Conservation (phyloP, 2,888 invertebrate species). For the Tipula lateralis region DNA sequence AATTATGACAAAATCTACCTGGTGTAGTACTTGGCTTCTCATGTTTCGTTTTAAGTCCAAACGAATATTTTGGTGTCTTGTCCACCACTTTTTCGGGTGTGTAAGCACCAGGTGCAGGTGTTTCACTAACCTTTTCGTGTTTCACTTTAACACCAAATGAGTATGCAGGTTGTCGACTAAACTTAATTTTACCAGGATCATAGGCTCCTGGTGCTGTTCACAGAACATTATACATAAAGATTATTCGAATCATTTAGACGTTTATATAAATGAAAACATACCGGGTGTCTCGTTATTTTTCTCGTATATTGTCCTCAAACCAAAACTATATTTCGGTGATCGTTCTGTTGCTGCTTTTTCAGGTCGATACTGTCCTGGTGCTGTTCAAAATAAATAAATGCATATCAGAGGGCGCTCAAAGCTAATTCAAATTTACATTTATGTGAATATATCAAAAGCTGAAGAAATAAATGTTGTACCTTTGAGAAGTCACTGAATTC, state of each 20-base stretch:
- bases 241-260: neutral
- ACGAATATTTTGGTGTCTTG: conserved; percentile 58
- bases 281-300: conserved; percentile 57
- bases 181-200: conserved; percentile 52
- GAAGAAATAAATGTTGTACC: neutral
- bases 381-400: conserved; percentile 38
- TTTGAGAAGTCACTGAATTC: neutral
- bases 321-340: conserved; percentile 60
- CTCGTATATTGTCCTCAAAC: conserved; percentile 53
- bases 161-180: conserved; percentile 48
- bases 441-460: neutral
- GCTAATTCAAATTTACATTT: neutral
- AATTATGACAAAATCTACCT: conserved; percentile 42
- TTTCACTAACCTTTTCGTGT: conserved; percentile 55
- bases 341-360: conserved; percentile 57
- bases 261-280: conserved; percentile 28
- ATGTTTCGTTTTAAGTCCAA: conserved; percentile 54
- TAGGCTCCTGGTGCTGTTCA: conserved; percentile 52
- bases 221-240: neutral
- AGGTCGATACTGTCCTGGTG: conserved; percentile 60
- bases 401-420: conserved; percentile 32
- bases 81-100: conserved; percentile 58
- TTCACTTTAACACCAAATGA: conserved; percentile 64
- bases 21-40: conserved; percentile 55
- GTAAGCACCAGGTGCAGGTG: conserved; percentile 62